These are phyloP conservation scores for Oophaga sylvatica DNA, from an alignment of 2,797 vertebrate species.

Conservation along the genomic window DNA sequence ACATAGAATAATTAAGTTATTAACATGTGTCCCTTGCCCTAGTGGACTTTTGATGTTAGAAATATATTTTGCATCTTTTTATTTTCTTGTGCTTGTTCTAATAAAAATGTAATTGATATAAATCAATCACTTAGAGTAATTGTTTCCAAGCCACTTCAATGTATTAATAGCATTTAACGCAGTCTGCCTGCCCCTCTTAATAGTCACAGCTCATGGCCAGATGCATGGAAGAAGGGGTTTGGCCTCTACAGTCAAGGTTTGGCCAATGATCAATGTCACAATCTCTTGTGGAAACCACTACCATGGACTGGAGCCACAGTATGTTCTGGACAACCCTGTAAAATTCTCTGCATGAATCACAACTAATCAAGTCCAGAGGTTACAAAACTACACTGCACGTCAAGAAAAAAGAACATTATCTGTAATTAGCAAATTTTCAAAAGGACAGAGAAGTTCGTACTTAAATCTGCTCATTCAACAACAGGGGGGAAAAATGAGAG, in stretches of 20 bases:
- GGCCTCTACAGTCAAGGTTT: not conserved
- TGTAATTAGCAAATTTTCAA: not conserved
- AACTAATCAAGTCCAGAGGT: conserved; percentile 10
- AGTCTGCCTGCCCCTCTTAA: not conserved
- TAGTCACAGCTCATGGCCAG: not conserved
- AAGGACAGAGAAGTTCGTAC: not conserved
- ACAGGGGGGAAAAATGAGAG: no score
- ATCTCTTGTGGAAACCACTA: not conserved
- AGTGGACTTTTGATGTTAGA: not conserved
- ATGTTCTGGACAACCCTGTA: conserved; percentile 15
- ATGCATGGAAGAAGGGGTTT: not conserved
- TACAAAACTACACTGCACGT: not conserved
- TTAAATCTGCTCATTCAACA: not conserved
- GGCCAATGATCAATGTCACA: not conserved
- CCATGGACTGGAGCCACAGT: conserved; percentile 2
- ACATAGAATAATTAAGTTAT: not conserved
- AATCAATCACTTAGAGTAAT: not conserved
- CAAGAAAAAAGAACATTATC: not conserved
- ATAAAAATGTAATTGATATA: not conserved
- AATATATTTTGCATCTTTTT: not conserved
- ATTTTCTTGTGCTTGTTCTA: not conserved
- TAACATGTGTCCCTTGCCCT: no score
- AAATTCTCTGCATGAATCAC: conserved; percentile 18
- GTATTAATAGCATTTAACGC: no score
- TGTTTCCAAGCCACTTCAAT: not conserved